Evolutionary conservation across 2,888 invertebrate species (phyloP), one percentile per base, ranked within the genome.

Genomic region (Phyllotreta striolata): DNA sequence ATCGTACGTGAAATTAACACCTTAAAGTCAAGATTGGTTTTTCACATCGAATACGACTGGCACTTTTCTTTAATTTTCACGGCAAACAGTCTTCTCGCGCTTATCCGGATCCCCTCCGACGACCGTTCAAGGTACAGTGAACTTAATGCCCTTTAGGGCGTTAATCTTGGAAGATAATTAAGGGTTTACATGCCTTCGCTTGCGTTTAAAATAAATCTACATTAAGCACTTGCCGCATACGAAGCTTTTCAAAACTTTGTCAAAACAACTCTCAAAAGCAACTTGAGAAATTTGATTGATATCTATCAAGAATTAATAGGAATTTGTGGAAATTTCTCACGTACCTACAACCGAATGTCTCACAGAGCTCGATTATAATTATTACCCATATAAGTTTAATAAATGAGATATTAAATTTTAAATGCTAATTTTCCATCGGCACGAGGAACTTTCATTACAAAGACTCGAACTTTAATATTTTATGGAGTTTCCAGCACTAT

Each of bases 1-100:
- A 70, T 70, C 68, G 68, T 62, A 70, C 70, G 70, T 70, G 65
- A 70, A 70, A 70, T 70, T 68, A 70, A 68, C 66, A 70, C 66
- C 66, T 69, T 52, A 46, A 41, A 62, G 61, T 63, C 58, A 51
- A 55, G 51, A 54, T 59, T 55, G 55, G 64, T 62, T 62, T 65
- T 55, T 41, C 47, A 41, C 59, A 44, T 52, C 43, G 39, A 49
- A 12, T 51, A 35, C 40, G 49, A 41, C 59, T 59, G 35, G 40
- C 51, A 59, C 59, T 60, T 59, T 59, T 52, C 59, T 60, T 52
- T 44, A 52, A 60, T 60, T 60, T 60, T 52, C 52, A 12, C 34
- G 24, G 43, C 39, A 51, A 59, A 58, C 39, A 40, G 51, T 49
- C 47, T 35, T 51, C 51, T 13, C 6, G 49, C 14, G 35, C 38